Percentiles rank a stretch among this genome's conserved stretches.
Evolutionary conservation across 2,888 invertebrate genomes (phyloP).

Genomic region (Serripes groenlandicus): DNA sequence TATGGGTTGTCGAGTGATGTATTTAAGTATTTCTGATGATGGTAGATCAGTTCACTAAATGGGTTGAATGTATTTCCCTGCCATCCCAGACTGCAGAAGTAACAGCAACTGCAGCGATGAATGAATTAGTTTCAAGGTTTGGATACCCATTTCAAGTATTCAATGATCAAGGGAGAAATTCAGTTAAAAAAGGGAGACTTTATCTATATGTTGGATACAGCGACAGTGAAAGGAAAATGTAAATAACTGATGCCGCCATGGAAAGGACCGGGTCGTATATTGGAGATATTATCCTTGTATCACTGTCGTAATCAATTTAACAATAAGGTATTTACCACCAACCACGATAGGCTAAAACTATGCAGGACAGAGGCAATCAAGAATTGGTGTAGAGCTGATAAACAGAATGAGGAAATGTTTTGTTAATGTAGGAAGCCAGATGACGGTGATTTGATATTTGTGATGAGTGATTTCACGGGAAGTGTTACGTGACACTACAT

Average conservation of each 20-base stretch:
- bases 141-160: slow-evolving; percentile 43
- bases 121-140: slow-evolving; percentile 47
- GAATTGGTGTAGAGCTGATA: neutral
- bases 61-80: slow-evolving; percentile 47
- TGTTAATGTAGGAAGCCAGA: neutral
- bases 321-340: slow-evolving; percentile 1
- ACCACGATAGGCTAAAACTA: slow-evolving; percentile 6
- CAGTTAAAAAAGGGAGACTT: neutral
- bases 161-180: slow-evolving; percentile 42
- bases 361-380: neutral
- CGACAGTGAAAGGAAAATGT: slow-evolving; percentile 3
- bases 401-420: neutral
- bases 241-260: neutral
- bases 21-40: slow-evolving; percentile 1
- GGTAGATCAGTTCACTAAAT: slow-evolving; percentile 43
- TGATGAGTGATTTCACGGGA: slow-evolving; percentile 7
- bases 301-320: neutral
- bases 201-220: slow-evolving; percentile 1
- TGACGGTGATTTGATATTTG: slow-evolving; percentile 6
- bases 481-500: neutral
- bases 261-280: neutral
- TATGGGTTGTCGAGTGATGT: slow-evolving; percentile 28
- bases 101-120: slow-evolving; percentile 48
- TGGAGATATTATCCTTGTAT: neutral
- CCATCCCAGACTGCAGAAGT: slow-evolving; percentile 29